Conservation (phyloP, 1,140 invertebrate genomes). For the Drosophila eugracilis region DNA sequence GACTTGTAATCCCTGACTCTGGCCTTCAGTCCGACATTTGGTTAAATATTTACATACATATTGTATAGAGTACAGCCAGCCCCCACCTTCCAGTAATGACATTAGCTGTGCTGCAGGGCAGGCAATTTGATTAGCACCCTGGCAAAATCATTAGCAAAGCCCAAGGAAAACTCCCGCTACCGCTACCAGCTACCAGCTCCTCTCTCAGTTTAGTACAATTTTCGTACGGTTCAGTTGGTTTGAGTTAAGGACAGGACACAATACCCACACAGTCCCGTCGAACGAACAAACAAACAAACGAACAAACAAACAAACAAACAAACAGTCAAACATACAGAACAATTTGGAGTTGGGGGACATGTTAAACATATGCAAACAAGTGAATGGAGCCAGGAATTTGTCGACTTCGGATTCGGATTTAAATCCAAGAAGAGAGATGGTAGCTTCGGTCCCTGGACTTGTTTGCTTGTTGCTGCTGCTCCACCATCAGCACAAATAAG, state of each 20-base stretch:
- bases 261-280: not conserved
- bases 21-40: not conserved
- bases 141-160: constrained; percentile 71
- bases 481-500: constrained; percentile 61
- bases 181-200: no score
- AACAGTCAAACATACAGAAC: constrained; percentile 49
- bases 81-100: constrained; percentile 44
- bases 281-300: constrained; percentile 36
- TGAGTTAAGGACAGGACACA: no score
- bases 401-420: constrained; percentile 11
- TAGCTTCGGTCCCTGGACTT: constrained; percentile 12
- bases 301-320: constrained; percentile 10
- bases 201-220: constrained; percentile 4
- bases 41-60: constrained; percentile 6
- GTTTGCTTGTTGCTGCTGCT: constrained; percentile 52
- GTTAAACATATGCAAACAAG: constrained; percentile 81
- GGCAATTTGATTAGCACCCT: constrained; percentile 77
- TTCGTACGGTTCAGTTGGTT: not conserved
- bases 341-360: constrained; percentile 21
- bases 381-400: constrained; percentile 49
- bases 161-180: constrained; percentile 22
- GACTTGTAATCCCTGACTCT: constrained; percentile 18
- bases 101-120: constrained; percentile 59
- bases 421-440: constrained; percentile 9
- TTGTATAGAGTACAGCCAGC: no score